These are phyloP conservation scores for Mormyrus iriodes DNA, from an alignment of 2,113 vertebrate genomes.

Conservation along the genomic window DNA sequence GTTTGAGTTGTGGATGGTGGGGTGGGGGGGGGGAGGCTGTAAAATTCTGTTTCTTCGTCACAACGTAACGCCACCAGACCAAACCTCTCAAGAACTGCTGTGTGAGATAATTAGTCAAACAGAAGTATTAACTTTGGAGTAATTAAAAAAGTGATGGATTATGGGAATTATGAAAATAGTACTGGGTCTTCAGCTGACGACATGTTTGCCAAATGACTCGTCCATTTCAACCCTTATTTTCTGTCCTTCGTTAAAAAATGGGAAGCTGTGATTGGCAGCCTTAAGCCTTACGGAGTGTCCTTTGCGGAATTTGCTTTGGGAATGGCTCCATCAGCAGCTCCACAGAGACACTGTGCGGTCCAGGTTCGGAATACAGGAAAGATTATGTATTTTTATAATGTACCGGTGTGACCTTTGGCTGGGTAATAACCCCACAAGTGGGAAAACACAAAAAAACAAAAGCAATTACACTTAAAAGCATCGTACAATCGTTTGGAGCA, in stretches of 20 bases:
- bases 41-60: not conserved
- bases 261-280: not conserved
- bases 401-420: not conserved
- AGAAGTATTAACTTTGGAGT: not conserved
- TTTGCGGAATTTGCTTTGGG: not conserved
- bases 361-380: not conserved
- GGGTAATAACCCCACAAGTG: not conserved
- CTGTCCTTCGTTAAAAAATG: not conserved
- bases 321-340: not conserved
- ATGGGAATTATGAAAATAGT: not conserved
- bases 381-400: not conserved
- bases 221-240: not conserved
- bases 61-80: not conserved
- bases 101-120: not conserved
- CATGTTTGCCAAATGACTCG: not conserved
- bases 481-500: not conserved
- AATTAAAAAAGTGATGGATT: not conserved
- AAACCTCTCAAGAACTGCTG: not conserved
- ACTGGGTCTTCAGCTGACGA: not conserved
- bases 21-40: not conserved
- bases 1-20: not conserved
- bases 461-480: not conserved
- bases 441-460: not conserved
- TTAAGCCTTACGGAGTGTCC: not conserved
- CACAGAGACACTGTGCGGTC: not conserved